Conservation (phyloP, 2,888 invertebrate species). For the Nomada hirtipes region DNA sequence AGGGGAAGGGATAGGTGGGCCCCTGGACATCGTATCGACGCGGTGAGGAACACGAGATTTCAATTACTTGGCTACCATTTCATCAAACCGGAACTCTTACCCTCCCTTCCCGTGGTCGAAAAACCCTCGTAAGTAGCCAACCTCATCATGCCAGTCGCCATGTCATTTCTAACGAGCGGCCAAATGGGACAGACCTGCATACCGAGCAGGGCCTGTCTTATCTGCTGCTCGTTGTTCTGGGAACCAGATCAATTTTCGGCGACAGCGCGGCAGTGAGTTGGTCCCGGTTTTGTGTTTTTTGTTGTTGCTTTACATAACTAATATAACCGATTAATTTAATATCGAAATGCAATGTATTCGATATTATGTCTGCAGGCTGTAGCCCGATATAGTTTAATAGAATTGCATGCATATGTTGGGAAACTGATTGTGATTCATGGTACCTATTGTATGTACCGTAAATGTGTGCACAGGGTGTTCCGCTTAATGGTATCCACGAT, state of each 20-base stretch:
- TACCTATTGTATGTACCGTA: no score
- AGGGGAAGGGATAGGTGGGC: conserved; percentile 24
- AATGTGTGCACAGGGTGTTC: no score
- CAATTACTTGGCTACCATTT: conserved; percentile 79
- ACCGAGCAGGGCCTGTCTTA: conserved; percentile 52
- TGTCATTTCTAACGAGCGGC: conserved; percentile 74
- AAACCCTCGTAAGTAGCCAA: conserved; percentile 58
- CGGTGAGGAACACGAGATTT: conserved; percentile 78
- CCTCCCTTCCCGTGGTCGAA: conserved; percentile 42
- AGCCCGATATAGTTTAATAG: no score
- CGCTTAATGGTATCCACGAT: no score
- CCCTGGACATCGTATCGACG: conserved; percentile 59
- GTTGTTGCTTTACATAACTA: conserved; percentile 15
- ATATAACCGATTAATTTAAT: conserved; percentile 30
- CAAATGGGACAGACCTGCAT: conserved; percentile 68
- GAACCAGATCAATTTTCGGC: conserved; percentile 52
- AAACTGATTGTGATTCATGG: no score
- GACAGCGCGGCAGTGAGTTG: conserved; percentile 38
- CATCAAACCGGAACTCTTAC: conserved; percentile 71
- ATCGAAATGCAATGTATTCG: no score
- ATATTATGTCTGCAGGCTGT: no score
- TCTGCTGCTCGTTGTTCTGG: conserved; percentile 36
- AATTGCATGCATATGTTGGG: no score
- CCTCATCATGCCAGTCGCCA: conserved; percentile 47
- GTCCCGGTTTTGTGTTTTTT: conserved; percentile 22